Evolutionary conservation across 2,888 invertebrate genomes (phyloP).

Genomic region (Plagiodera versicolora): DNA sequence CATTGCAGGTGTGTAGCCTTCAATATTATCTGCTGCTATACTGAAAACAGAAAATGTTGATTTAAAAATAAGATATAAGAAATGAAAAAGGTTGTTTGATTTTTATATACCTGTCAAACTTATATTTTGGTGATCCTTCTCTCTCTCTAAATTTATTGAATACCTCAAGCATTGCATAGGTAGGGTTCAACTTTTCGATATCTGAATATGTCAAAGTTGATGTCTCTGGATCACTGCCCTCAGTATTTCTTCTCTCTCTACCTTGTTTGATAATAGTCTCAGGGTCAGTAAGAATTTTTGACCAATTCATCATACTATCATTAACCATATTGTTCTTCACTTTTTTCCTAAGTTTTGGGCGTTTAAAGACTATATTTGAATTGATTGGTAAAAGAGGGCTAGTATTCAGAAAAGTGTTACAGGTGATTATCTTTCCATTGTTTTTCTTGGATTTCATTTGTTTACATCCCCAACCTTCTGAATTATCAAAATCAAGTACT

Average conservation of each 20-base stretch:
- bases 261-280: constrained; percentile 63
- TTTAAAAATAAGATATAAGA: no score
- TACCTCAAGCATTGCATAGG: constrained; percentile 72
- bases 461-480: constrained; percentile 52
- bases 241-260: constrained; percentile 53
- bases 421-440: constrained; percentile 11
- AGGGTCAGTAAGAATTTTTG: constrained; percentile 66
- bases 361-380: constrained; percentile 61
- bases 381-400: constrained; percentile 49
- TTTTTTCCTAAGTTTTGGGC: constrained; percentile 56
- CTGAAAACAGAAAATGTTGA: constrained; percentile 21
- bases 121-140: constrained; percentile 48
- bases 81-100: no score
- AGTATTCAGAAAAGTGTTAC: constrained; percentile 23
- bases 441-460: constrained; percentile 42
- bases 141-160: constrained; percentile 64
- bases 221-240: constrained; percentile 52
- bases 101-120: constrained; percentile 46
- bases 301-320: constrained; percentile 66
- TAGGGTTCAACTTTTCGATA: constrained; percentile 62
- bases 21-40: constrained; percentile 38
- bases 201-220: constrained; percentile 53
- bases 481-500: constrained; percentile 55
- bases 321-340: constrained; percentile 53
- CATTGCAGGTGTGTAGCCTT: constrained; percentile 63